phyloP scores from a whole-genome alignment of 2,113 vertebrate genomes.

The Tachuris rubrigastra region DNA sequence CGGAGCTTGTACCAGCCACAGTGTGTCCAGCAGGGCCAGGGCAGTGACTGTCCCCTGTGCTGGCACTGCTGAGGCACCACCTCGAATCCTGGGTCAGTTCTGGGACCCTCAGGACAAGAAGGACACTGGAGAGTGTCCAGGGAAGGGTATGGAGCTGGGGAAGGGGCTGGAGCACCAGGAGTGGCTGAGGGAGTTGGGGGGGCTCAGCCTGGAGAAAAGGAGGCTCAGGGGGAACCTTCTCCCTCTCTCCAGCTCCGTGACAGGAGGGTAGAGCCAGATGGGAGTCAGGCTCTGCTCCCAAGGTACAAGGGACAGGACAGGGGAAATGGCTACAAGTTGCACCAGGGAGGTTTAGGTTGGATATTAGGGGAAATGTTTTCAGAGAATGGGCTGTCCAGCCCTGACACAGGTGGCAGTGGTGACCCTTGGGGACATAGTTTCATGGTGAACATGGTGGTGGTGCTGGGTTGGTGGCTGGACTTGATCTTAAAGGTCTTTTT shows the following conservation, averaged over 20 bases:
- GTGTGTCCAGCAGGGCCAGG: background rate
- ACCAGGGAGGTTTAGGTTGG: background rate
- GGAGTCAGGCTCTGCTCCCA: background rate
- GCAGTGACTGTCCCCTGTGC: background rate
- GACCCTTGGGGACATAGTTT: background rate
- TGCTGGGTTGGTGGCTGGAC: background rate
- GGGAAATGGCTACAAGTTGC: background rate
- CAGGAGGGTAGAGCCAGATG: background rate
- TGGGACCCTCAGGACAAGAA: background rate
- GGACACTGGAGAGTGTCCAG: rapidly evolving
- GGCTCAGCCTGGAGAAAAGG: background rate
- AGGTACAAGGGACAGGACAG: background rate
- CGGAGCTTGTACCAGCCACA: background rate
- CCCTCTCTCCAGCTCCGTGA: background rate
- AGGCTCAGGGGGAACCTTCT: background rate
- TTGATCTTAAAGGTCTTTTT: background rate
- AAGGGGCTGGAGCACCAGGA: background rate
- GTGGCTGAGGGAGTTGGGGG: background rate
- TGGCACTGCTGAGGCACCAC: background rate
- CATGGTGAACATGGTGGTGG: background rate
- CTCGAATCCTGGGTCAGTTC: background rate
- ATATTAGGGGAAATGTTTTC: background rate
- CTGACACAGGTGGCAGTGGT: background rate
- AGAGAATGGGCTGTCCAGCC: background rate
- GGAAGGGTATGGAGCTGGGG: background rate